Base-by-base conservation (phyloP, 2,113 vertebrate species). In the Rhinolophus sinicus region DNA sequence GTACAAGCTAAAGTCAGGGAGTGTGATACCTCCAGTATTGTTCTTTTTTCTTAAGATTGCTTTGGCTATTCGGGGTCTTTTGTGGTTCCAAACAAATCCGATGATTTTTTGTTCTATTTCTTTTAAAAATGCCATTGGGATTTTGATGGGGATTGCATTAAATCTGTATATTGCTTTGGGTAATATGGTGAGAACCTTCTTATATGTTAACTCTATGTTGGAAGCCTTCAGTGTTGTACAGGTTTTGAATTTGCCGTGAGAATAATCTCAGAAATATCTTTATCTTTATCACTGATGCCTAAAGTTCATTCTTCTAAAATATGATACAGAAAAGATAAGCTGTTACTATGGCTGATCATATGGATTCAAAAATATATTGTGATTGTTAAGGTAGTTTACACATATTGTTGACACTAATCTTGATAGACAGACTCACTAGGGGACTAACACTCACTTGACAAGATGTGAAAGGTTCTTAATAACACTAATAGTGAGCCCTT, bases 171-270 rank as follows among this genome's bases (percentile, higher is more conserved):
- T n/a, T n/a, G n/a, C n/a, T n/a, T n/a, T n/a, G n/a, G n/a, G n/a
- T n/a, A n/a, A n/a, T n/a, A n/a, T n/a, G n/a, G n/a, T 69, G n/a
- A 85, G 24, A 94, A 44, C 26, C 35, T 85, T 97, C 83, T 97
- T 94, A 18, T 67, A 60, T 24, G n/a, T 50, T 81, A 83, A 90
- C 60, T 94, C 10, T 85, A 54, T 62, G 65, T 15, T 47, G 24
- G 78, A 89, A 81, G 22, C 30, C 40, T 96, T 86, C 52, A 69
- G 10, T n/a, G 44, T 69, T 40, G 12, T 30, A 28, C 4, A 67
- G 0, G 24, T 85, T 80, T 73, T 76, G n/a, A 84, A 70, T 89
- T 58, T 89, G 9, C 50, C 90, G 50, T 69, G 73, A 93, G 44
- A 94, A 96, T 40, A 76, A 62, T 58, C 21, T 87, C 40, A 40